Evolutionary conservation across 2,888 invertebrate genomes (phyloP), one percentile per base, ranked within the genome.

Genomic region (Reticulitermes lucifugus): DNA sequence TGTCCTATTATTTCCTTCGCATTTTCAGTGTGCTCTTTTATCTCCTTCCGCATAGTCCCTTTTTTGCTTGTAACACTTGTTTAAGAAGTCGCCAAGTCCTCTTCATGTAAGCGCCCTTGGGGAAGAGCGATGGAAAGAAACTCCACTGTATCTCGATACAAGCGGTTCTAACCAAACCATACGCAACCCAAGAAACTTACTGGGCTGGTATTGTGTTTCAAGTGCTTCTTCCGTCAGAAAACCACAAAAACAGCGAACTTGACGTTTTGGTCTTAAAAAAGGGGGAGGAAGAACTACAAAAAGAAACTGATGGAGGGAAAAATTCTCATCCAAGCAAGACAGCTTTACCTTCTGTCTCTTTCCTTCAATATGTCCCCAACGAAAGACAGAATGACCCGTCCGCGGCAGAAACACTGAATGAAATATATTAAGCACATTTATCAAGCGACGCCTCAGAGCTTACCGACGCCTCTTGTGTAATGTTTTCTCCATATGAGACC

Each of bases 171-270:
- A 73, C 73, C 41, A 73, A 41, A 18, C 73, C 41, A 14, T 73
- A 73, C 73, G 41, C 41, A 29, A 10, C 35, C 0, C 18, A 73
- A 73, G 35, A 41, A 73, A 73, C 21, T 41, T 73, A 2, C 73
- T 29, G 73, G 21, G 41, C 25, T 73, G 73, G 73, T 73, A 73
- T 73, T 73, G 18, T 73, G 73, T 41, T 73, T 73, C 7, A 21
- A 35, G 73, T 73, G 41, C 41, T 25, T 29, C 41, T 73, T 41
- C 41, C 73, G 2, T 12, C 10, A 21, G 41, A 41, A 41, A 73
- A 41, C 22, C 73, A 14, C 73, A 25, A 35, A 71, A 71, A 71
- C n/a, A 25, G 35, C 35, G 1, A 21, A 5, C 21, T n/a, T n/a
- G 65, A 65, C 65, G 0, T 22, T 22, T n/a, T 18, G 9, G 9